Base-by-base conservation (phyloP, 2,888 invertebrate genomes). In the Arge pagana region DNA sequence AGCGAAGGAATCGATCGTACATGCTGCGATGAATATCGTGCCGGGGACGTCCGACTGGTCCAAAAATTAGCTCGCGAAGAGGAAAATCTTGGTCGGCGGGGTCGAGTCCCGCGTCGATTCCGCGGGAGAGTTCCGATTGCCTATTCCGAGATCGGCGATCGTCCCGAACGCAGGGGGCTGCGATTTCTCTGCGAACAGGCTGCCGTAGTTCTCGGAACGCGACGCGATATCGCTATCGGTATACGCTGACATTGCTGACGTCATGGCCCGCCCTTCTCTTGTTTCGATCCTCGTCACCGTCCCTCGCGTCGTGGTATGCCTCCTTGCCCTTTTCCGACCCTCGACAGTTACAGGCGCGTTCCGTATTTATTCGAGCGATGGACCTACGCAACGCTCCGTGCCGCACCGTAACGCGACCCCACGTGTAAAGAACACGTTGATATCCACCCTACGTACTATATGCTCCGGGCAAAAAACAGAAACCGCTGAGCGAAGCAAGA, bases 181-280 rank as follows among this genome's bases (percentile, higher is more conserved):
- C n/a, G n/a, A n/a, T n/a, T n/a, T n/a, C n/a, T n/a, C n/a, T n/a
- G n/a, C n/a, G n/a, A n/a, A n/a, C n/a, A n/a, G n/a, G n/a, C n/a
- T n/a, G n/a, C n/a, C 43, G 43, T 23, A 33, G 43, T 45, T 45
- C n/a, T n/a, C 33, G 33, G 43, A 21, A 45, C 43, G 33, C 33
- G 43, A 45, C 33, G 33, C 33, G 43, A 45, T 45, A 45, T 45
- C 43, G 52, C 49, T 55, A 48, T 49, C 50, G 36, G 53, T 13
- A 49, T 54, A 39, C 48, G 56, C 50, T 60, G 55, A 55, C 48
- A 53, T 50, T 49, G 56, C 50, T 60, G 55, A 55, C 48, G 55
- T 50, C 51, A 49, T 45, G 53, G 30, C 36, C 52, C 55, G 48
- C 54, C 53, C 51, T 56, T 57, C 43, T 50, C 55, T 59, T 53